Percentiles rank a stretch among this genome's conserved stretches.
phyloP scores from a whole-genome alignment of 2,797 vertebrate species.

The Rousettus madagascariensis region DNA sequence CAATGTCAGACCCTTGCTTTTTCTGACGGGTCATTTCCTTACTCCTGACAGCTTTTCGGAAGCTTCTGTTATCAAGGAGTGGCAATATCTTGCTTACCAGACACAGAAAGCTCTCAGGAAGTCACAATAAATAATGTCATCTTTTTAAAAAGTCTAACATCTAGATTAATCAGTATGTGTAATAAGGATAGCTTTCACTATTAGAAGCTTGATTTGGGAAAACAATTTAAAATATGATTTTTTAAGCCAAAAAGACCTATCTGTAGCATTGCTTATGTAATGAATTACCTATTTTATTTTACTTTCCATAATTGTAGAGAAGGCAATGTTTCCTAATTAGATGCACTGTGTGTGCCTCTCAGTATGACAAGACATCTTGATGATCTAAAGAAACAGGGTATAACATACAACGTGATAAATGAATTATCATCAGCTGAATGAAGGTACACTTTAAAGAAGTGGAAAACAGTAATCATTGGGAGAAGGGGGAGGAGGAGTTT shows the following conservation, averaged over 20 bases:
- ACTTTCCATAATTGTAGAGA: background rate
- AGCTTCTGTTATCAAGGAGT: background rate
- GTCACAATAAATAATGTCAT: background rate
- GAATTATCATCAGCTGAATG: background rate
- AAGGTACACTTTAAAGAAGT: background rate
- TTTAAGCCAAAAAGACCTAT: background rate
- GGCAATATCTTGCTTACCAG: background rate
- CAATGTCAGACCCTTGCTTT: background rate
- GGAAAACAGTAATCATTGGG: background rate
- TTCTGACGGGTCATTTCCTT: background rate
- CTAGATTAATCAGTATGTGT: background rate
- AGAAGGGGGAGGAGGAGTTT: background rate
- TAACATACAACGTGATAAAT: background rate
- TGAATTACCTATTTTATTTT: background rate
- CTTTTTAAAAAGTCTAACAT: background rate
- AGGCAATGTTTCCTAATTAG: background rate
- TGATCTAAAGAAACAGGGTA: background rate
- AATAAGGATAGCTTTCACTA: background rate
- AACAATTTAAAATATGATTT: background rate
- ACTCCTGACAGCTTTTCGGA: background rate
- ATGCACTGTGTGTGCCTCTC: background rate
- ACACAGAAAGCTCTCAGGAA: background rate
- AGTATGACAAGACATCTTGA: background rate
- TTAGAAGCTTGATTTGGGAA: background rate
- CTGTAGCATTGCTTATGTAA: background rate